These are phyloP conservation scores for Loris lydekkerianus DNA, from an alignment of 2,797 vertebrate genomes.

Conservation along the genomic window DNA sequence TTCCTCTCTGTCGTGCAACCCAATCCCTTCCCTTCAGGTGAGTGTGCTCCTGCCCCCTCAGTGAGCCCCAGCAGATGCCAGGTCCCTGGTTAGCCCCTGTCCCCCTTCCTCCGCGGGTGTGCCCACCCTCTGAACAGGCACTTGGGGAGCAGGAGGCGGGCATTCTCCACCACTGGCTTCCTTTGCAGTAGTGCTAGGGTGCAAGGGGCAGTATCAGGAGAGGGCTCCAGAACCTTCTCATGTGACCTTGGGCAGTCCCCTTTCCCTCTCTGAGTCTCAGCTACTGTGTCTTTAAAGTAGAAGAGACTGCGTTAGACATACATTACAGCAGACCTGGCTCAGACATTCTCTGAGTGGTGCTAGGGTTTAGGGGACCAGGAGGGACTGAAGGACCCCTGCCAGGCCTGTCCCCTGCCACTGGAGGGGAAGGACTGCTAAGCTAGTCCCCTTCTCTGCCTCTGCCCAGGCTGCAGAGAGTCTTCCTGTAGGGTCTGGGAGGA, in stretches of 20 bases:
- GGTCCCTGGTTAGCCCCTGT: background rate
- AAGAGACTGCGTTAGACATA: background rate
- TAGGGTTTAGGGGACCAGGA: background rate
- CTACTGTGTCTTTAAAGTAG: background rate
- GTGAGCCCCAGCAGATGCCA: rapidly evolving
- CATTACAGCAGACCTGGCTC: background rate
- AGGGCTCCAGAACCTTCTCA: background rate
- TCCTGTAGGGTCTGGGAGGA: background rate
- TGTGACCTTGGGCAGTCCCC: constrained; percentile 23
- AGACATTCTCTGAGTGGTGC: background rate
- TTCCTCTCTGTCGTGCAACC: constrained; percentile 89
- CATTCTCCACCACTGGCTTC: background rate
- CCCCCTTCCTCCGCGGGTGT: background rate
- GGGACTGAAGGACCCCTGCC: background rate
- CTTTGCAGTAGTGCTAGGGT: background rate
- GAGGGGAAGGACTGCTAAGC: background rate
- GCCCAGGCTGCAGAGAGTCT: background rate
- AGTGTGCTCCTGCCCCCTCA: constrained; percentile 54
- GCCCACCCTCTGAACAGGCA: background rate
- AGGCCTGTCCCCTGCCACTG: background rate
- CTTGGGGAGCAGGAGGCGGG: background rate
- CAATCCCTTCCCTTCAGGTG: constrained; percentile 90
- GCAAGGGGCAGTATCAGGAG: background rate
- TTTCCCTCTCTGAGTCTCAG: background rate
- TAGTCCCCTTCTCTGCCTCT: background rate